These are phyloP conservation scores for Psilopsiagon aurifrons DNA, from an alignment of 2,113 vertebrate species.

Conservation along the genomic window DNA sequence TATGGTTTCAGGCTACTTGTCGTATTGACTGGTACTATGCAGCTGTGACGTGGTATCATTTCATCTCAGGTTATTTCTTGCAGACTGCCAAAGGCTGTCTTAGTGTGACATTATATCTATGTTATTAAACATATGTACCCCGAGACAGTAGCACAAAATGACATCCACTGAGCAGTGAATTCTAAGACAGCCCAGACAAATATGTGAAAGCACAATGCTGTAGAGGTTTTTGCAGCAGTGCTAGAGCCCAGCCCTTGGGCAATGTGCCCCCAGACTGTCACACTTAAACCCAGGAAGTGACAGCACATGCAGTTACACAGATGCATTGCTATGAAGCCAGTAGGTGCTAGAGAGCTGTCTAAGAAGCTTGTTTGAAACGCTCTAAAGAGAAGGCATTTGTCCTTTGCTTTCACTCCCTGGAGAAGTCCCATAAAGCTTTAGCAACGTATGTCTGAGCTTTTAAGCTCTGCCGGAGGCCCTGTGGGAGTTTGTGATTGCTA, in stretches of 20 bases:
- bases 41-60: fast-evolving
- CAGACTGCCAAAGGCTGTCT: background rate
- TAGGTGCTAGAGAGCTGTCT: background rate
- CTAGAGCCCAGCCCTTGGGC: background rate
- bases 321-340: background rate
- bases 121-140: background rate
- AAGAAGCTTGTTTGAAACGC: background rate
- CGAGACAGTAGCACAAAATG: background rate
- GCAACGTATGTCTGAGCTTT: background rate
- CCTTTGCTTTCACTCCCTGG: background rate
- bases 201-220: fast-evolving
- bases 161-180: background rate
- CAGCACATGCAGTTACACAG: fast-evolving
- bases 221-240: background rate
- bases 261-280: background rate
- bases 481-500: background rate
- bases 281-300: background rate
- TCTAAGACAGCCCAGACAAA: background rate
- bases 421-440: background rate
- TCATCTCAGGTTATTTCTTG: background rate
- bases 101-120: background rate
- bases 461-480: background rate
- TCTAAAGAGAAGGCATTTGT: background rate
- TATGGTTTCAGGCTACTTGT: background rate
- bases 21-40: fast-evolving